Conservation (phyloP, 1,140 invertebrate genomes). For the Drosophila gunungcola region DNA sequence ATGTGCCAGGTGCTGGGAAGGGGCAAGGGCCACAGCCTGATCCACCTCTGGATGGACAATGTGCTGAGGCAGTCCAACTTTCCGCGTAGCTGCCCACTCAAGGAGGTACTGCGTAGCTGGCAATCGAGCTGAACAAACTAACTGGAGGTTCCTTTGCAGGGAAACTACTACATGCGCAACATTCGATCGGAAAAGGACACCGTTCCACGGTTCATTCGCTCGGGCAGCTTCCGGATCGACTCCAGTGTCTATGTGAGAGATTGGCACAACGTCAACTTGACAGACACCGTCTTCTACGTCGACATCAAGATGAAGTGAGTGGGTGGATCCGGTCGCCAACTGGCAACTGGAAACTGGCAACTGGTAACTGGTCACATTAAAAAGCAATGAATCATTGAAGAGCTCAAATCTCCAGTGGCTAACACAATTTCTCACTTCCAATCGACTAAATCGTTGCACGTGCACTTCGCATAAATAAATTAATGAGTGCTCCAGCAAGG, state of each 20-base stretch:
- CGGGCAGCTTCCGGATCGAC: conserved; percentile 50
- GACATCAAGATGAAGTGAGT: conserved; percentile 61
- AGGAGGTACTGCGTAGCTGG: conserved; percentile 27
- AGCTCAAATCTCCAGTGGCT: conserved; percentile 43
- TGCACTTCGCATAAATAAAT: conserved; percentile 83
- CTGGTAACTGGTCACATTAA: conserved; percentile 52
- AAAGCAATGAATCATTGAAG: conserved; percentile 70
- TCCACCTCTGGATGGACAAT: conserved; percentile 56
- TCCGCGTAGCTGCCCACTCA: conserved; percentile 43
- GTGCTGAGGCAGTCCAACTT: conserved; percentile 46
- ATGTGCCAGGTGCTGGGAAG: conserved; percentile 54
- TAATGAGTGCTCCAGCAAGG: conserved; percentile 61
- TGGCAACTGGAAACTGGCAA: not conserved
- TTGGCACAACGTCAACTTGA: conserved; percentile 44
- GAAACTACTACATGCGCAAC: conserved; percentile 48
- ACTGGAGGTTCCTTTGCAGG: conserved; percentile 12
- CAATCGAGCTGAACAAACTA: not conserved
- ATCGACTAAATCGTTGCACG: conserved; percentile 74
- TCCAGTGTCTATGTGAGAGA: conserved; percentile 40
- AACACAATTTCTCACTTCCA: conserved; percentile 81
- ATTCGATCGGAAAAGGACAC: conserved; percentile 48
- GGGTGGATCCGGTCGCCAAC: too few relatives aligned
- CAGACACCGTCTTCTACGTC: conserved; percentile 44
- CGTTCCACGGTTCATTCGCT: conserved; percentile 45
- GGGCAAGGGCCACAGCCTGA: conserved; percentile 28